Base-by-base conservation (phyloP, 2,113 vertebrate species). In the Bos indicus region DNA sequence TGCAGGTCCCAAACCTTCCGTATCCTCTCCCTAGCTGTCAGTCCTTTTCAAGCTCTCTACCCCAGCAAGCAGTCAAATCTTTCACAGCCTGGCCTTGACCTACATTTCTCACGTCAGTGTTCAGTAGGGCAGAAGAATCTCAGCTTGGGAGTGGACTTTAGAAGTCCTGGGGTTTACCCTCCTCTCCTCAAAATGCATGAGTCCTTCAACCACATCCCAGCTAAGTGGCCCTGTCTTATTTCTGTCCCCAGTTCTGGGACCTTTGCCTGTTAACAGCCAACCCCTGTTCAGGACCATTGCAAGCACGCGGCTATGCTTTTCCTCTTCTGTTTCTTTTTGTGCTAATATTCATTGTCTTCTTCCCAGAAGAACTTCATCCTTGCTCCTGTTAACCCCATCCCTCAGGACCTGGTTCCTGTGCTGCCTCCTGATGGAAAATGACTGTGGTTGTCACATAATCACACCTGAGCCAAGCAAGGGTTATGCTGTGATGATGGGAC, bases 241-340 rank as follows among this genome's bases (percentile, higher is more conserved):
- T 86, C 87, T 80, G 64, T 19, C n/a, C 30, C 43, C 43, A 3
- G 48, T 59, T 90, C 33, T 1, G n/a, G 59, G 28, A 60, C 46
- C 67, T 60, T 60, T 8, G 14, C 52, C 57, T 30, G 40, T 33
- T 80, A 52, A 36, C 6, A 40, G 17, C 17, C 15, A 2, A 56
- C 9, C 25, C 71, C 46, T 43, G 23, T 54, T 90, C 28, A 7
- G 21, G n/a, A 54, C 28, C 2, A 2, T 48, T 43, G 59, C n/a
- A 25, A n/a, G 6, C 15, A 30, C 1, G 0, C 6, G 17, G 12
- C 2, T 23, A 0, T 86, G 51, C n/a, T 46, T 13, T 67, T 46
- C 67, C 21, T 43, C 26, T 59, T 81, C n/a, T 90, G 86, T 1
- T 21, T 56, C 26, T 82, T 80, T n/a, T 15, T 52, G 8, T 0